phyloP scores from a whole-genome alignment of 2,797 vertebrate species.

The Antennarius maculatus region DNA sequence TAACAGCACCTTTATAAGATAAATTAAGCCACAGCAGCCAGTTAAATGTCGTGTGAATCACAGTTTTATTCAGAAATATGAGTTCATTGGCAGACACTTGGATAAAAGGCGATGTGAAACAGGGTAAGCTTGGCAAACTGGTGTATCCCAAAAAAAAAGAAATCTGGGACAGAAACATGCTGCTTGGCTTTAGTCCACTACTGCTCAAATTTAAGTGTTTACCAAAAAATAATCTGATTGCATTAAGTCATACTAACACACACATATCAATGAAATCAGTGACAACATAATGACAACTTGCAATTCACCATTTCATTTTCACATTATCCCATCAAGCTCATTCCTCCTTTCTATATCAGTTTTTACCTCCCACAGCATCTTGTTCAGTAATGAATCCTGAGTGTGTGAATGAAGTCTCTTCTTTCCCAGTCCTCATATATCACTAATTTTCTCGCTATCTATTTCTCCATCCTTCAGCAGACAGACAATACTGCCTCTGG shows the following conservation, averaged over 20 bases:
- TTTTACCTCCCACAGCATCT: slow-evolving; percentile 56
- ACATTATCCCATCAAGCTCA: slow-evolving; percentile 43
- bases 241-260: slow-evolving; percentile 11
- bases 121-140: slow-evolving; percentile 59
- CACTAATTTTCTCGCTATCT: slow-evolving; percentile 16
- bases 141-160: slow-evolving; percentile 51
- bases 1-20: slow-evolving; percentile 15
- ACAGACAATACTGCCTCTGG: slow-evolving; percentile 30
- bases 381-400: slow-evolving; percentile 71
- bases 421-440: slow-evolving; percentile 14
- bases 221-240: slow-evolving; percentile 61
- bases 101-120: slow-evolving; percentile 37
- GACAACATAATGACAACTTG: slow-evolving; percentile 83
- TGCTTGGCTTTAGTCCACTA: slow-evolving; percentile 71
- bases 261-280: slow-evolving; percentile 70
- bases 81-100: slow-evolving; percentile 90
- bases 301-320: slow-evolving; percentile 64
- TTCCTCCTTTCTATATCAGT: slow-evolving; percentile 68
- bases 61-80: slow-evolving; percentile 84
- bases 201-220: slow-evolving; percentile 86
- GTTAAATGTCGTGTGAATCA: slow-evolving; percentile 80
- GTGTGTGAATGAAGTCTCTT: slow-evolving; percentile 42
- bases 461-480: slow-evolving; percentile 12
- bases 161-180: slow-evolving; percentile 56
- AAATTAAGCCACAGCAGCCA: slow-evolving; percentile 33